Conservation (phyloP, 2,113 vertebrate species). For the Ranitomeya imitator region DNA sequence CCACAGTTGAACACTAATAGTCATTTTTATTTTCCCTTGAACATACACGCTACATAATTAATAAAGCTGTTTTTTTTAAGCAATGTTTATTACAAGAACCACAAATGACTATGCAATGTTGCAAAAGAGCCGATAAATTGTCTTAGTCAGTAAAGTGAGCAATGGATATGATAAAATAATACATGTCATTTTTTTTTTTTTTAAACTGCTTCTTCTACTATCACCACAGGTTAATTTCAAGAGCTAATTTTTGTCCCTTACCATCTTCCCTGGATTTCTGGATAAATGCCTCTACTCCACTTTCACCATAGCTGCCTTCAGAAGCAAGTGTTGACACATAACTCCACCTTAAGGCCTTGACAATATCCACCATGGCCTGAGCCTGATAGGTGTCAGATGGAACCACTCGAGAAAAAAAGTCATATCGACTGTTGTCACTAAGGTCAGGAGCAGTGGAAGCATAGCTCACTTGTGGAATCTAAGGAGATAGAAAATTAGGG, state of each 20-base stretch:
- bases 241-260: slow-evolving; percentile 69
- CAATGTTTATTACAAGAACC: not conserved
- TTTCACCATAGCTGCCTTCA: slow-evolving; percentile 93
- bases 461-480: slow-evolving; percentile 98
- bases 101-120: not conserved
- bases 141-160: not conserved
- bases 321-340: slow-evolving; percentile 95
- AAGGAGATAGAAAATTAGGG: not conserved
- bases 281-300: slow-evolving; percentile 92
- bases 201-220: not conserved
- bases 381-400: slow-evolving; percentile 95
- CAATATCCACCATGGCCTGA: slow-evolving; percentile 96
- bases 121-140: not conserved
- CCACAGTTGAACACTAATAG: not conserved
- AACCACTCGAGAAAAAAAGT: slow-evolving; percentile 95
- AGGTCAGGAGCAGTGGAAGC: slow-evolving; percentile 93
- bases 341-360: slow-evolving; percentile 93
- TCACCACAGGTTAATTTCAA: not conserved
- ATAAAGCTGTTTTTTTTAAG: not conserved
- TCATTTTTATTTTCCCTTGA: not conserved
- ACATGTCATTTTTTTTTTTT: not conserved
- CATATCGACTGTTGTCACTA: slow-evolving; percentile 94
- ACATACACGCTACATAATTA: not conserved
- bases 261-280: slow-evolving; percentile 94
- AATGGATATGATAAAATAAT: not conserved